Conservation (phyloP, 2,113 vertebrate species). For the Poeciliopsis retropinna region DNA sequence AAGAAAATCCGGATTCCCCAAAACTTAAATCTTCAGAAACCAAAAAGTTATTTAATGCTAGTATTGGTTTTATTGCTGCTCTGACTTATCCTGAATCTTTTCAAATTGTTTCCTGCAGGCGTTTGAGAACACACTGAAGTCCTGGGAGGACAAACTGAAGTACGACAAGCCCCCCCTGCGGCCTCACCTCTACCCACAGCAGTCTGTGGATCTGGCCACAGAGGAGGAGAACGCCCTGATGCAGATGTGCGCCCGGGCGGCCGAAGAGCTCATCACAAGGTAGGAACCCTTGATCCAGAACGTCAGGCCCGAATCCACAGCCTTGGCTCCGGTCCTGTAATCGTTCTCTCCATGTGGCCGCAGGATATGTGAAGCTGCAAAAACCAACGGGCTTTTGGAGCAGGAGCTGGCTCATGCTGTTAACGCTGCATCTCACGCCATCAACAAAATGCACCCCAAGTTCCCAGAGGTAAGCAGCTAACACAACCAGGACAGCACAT, state of each 20-base stretch:
- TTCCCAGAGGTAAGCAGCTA: constrained; percentile 89
- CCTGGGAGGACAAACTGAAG: constrained; percentile 98
- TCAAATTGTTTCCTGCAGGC: constrained; percentile 78
- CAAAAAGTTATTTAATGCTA: no score
- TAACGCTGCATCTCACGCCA: constrained; percentile 96
- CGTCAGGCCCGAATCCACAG: not conserved
- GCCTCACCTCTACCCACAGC: constrained; percentile 91
- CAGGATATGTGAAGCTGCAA: constrained; percentile 97
- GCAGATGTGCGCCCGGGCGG: constrained; percentile 90
- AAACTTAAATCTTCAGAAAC: no score
- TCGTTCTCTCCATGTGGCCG: constrained; percentile 12
- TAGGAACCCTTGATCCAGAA: constrained; percentile 39
- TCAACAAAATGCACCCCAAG: constrained; percentile 96
- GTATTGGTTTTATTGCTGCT: no score
- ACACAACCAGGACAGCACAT: not conserved
- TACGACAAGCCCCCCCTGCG: constrained; percentile 90
- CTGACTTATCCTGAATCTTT: not conserved
- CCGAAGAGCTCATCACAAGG: constrained; percentile 96
- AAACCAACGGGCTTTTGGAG: constrained; percentile 91
- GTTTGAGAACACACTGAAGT: constrained; percentile 96
- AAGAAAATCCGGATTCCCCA: no score
- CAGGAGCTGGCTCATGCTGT: constrained; percentile 98
- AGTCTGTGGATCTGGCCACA: constrained; percentile 89
- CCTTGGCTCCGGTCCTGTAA: not conserved
- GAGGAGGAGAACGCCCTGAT: constrained; percentile 90